Base-by-base conservation (phyloP, 2,113 vertebrate species). In the Neofelis nebulosa region DNA sequence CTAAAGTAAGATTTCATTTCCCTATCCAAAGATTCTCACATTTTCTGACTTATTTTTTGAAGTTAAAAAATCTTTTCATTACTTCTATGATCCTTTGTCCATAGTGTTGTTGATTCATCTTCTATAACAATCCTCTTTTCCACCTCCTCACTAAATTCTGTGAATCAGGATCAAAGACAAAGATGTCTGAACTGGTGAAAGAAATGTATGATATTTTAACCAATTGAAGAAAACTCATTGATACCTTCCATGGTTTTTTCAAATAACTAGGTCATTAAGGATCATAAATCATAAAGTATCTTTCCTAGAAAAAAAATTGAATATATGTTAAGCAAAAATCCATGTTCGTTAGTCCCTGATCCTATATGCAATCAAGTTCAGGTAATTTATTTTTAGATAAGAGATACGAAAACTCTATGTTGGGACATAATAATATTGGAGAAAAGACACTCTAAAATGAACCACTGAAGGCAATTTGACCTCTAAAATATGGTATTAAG, bases 21-120 rank as follows among this genome's bases (percentile, higher is more conserved):
- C 78, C 97, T 96, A 96, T 96, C 88, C 97, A 98, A 97, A 97
- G 96, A 98, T 69, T 97, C 96, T 97, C 33, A 97, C 79, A 96
- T 94, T 98, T 98, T 95, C 84, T 73, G 69, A 36, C 27, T 98
- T 98, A 96, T 97, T 98, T 98, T 96, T 98, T 98, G 94, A 95
- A 96, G 98, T 89, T 96, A 97, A 94, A 98, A 98, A 98, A 96
- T 97, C 93, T 97, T 97, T 98, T 88, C n/a, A 97, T 76, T 97
- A 94, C 94, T 97, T 98, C 95, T 98, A 23, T 98, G 96, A 98
- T 98, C 94, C n/a, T 98, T 98, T 98, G 91, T 97, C 94, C 97
- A 82, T 78, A 1, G 0, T 79, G 63, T 97, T 98, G 74, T 98
- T 98, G 98, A 97, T 85, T 96, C 90, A 96, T 97, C 82, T 97